Percentiles rank a stretch among this genome's conserved stretches.
phyloP scores from a whole-genome alignment of 2,888 invertebrate species.

The Ametastegia equiseti region DNA sequence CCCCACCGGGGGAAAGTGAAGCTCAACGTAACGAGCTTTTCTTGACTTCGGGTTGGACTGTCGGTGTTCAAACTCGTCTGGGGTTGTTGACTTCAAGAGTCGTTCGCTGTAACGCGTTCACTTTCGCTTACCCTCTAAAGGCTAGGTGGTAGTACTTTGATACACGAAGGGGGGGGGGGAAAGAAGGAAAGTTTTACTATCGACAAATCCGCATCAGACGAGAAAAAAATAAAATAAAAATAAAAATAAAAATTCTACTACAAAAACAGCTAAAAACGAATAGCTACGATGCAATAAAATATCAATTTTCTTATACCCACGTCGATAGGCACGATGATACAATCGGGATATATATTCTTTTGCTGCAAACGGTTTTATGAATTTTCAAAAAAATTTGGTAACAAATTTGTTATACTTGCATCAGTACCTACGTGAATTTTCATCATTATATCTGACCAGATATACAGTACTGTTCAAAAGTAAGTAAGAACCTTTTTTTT shows the following conservation, averaged over 20 bases:
- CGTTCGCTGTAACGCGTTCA: constrained; percentile 40
- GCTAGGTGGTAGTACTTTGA: neutral
- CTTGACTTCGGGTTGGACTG: constrained; percentile 20
- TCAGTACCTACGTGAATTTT: too few species aligned
- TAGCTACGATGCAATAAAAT: neutral
- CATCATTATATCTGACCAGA: too few species aligned
- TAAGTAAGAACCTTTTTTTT: too few species aligned
- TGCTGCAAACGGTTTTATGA: too few species aligned
- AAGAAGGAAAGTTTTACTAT: constrained; percentile 47
- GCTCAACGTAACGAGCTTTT: constrained; percentile 18
- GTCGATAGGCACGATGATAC: too few species aligned
- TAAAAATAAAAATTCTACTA: neutral
- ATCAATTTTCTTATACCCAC: neutral
- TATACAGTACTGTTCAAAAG: too few species aligned
- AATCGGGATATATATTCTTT: too few species aligned
- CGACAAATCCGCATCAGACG: constrained; percentile 33
- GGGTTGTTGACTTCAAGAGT: constrained; percentile 46
- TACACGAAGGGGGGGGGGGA: too few species aligned
- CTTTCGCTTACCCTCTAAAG: constrained; percentile 42
- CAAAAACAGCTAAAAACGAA: neutral
- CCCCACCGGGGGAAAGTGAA: neutral
- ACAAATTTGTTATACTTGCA: too few species aligned
- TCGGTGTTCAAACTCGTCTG: constrained; percentile 20
- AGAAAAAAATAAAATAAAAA: neutral
- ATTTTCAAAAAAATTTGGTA: too few species aligned